Conservation (phyloP, 2,888 invertebrate species). For the Drosophila yooni region DNA sequence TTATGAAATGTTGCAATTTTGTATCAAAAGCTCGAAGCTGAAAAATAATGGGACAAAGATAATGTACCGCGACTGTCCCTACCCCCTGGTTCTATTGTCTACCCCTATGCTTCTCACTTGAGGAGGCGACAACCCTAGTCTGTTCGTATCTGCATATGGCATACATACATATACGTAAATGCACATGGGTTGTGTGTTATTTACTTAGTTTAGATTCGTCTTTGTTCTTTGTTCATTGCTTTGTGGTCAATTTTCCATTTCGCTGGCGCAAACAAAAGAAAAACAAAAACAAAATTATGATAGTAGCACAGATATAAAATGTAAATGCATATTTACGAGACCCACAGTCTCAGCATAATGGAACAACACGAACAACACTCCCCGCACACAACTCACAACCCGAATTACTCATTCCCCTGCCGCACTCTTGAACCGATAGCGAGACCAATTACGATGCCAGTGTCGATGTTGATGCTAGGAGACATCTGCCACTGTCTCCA, state of each 20-base stretch:
- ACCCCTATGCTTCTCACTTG: constrained; percentile 32
- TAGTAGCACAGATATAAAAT: constrained; percentile 35
- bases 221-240: constrained; percentile 61
- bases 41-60: constrained; percentile 1
- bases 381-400: background rate
- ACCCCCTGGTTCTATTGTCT: constrained; percentile 10
- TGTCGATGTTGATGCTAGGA: constrained; percentile 44
- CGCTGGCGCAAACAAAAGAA: constrained; percentile 47
- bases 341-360: constrained; percentile 41
- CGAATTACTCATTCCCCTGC: background rate
- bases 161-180: background rate
- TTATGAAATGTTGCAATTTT: constrained; percentile 5
- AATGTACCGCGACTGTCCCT: background rate
- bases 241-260: constrained; percentile 77
- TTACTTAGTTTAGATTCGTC: constrained; percentile 47
- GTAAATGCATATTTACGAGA: constrained; percentile 46
- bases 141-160: constrained; percentile 14
- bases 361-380: constrained; percentile 16
- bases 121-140: constrained; percentile 14
- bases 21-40: background rate
- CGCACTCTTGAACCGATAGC: constrained; percentile 35
- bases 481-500: constrained; percentile 54
- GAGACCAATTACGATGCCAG: constrained; percentile 49
- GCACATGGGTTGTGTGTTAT: constrained; percentile 21
- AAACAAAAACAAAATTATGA: constrained; percentile 45